A percentile compares a stretch with the other conserved stretches of the same genome.
phyloP scores from a whole-genome alignment of 2,113 vertebrate genomes.

The Meles meles region DNA sequence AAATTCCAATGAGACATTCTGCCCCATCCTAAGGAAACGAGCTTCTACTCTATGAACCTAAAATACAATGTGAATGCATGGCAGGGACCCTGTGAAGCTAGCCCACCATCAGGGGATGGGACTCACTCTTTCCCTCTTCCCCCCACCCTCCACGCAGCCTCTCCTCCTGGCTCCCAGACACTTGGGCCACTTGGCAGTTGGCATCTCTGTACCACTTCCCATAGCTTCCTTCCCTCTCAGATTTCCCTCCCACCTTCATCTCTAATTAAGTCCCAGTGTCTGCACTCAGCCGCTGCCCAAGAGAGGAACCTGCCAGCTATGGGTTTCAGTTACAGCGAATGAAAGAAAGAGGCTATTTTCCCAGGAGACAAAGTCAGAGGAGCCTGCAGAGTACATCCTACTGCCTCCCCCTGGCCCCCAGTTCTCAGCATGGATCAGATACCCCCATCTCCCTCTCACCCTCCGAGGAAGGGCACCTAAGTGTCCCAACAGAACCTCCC shows the following conservation, averaged over 20 bases:
- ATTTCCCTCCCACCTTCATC: not conserved
- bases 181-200: no score
- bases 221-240: not conserved
- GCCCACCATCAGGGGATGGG: no score
- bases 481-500: not conserved
- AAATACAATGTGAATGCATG: not conserved
- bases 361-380: not conserved
- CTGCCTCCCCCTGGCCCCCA: fast-evolving
- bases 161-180: not conserved
- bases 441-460: not conserved
- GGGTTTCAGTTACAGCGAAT: slow-evolving; percentile 49
- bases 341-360: slow-evolving; percentile 43
- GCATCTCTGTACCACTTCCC: not conserved
- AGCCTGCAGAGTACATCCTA: not conserved
- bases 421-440: not conserved
- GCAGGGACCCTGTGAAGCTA: not conserved
- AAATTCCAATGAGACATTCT: not conserved
- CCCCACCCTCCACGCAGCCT: no score
- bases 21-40: not conserved
- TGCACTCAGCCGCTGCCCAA: not conserved
- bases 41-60: not conserved
- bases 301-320: slow-evolving; percentile 31
- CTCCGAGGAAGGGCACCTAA: not conserved
- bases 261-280: slow-evolving; percentile 44
- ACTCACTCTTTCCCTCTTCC: not conserved